Evolutionary conservation across 2,797 vertebrate genomes (phyloP).

Genomic region (Nyctibius grandis): DNA sequence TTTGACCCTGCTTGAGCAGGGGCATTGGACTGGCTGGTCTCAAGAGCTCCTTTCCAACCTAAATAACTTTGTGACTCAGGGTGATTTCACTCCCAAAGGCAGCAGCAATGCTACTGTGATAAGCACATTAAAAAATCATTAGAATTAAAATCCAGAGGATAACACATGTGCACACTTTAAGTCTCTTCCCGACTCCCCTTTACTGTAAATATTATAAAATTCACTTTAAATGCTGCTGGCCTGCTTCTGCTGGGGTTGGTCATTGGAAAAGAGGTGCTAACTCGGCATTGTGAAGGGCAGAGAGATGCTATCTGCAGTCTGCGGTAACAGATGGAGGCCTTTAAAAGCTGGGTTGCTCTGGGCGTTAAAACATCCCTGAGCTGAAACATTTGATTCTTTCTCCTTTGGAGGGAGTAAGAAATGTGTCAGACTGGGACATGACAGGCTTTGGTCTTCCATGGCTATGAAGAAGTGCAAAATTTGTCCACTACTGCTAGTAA

Average conservation of each 20-base stretch:
- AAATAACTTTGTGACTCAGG: background rate
- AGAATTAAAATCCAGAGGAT: background rate
- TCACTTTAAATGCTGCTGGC: background rate
- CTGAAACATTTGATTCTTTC: constrained; percentile 24
- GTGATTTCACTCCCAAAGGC: background rate
- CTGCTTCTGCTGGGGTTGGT: background rate
- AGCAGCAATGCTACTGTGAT: background rate
- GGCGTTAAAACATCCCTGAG: constrained; percentile 1
- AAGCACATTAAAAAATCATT: background rate
- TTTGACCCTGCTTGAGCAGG: background rate
- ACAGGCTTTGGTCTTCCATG: background rate
- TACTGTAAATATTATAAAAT: background rate
- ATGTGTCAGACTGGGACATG: background rate
- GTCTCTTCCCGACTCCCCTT: background rate
- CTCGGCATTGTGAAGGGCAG: constrained; percentile 26
- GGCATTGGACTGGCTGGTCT: background rate
- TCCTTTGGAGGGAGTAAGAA: background rate
- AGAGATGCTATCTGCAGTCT: background rate
- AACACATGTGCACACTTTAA: background rate
- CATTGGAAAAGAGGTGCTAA: background rate
- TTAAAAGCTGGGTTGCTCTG: constrained; percentile 38
- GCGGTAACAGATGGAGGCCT: constrained; percentile 45
- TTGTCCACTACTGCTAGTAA: background rate
- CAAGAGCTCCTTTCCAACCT: background rate
- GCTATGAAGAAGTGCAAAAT: background rate